Conservation (phyloP, 2,888 invertebrate species). For the Trissonchulus sp. region DNA sequence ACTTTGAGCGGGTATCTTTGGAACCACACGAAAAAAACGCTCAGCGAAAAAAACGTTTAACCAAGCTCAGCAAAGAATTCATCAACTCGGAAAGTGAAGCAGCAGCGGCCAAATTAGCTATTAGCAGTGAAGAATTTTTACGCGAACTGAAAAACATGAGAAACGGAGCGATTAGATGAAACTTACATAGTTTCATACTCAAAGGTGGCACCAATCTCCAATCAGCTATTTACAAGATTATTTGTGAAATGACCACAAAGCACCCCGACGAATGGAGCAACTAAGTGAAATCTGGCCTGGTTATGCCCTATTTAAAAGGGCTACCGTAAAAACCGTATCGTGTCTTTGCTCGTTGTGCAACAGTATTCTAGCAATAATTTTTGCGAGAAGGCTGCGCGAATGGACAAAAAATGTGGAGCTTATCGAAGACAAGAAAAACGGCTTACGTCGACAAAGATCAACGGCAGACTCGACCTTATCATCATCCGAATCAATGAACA, state of each 20-base stretch:
- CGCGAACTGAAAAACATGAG: slow-evolving; percentile 2
- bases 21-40: slow-evolving; percentile 1
- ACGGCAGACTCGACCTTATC: slow-evolving; percentile 3
- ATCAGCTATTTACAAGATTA: neutral
- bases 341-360: neutral
- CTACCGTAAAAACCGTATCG: neutral
- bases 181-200: neutral
- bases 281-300: neutral
- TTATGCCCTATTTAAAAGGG: slow-evolving; percentile 13
- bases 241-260: slow-evolving; percentile 5
- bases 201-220: too few relatives aligned
- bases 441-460: neutral
- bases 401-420: slow-evolving; percentile 2
- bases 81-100: neutral
- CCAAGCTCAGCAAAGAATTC: neutral
- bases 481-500: slow-evolving; percentile 1
- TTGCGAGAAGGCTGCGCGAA: neutral
- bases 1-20: neutral
- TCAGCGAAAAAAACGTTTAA: neutral
- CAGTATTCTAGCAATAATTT: neutral
- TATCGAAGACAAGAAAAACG: neutral
- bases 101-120: neutral
- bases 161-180: neutral
- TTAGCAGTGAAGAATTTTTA: neutral
- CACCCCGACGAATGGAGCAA: neutral